Base-by-base conservation (phyloP, 1,140 invertebrate genomes). In the Pemphigus obesinymphae region DNA sequence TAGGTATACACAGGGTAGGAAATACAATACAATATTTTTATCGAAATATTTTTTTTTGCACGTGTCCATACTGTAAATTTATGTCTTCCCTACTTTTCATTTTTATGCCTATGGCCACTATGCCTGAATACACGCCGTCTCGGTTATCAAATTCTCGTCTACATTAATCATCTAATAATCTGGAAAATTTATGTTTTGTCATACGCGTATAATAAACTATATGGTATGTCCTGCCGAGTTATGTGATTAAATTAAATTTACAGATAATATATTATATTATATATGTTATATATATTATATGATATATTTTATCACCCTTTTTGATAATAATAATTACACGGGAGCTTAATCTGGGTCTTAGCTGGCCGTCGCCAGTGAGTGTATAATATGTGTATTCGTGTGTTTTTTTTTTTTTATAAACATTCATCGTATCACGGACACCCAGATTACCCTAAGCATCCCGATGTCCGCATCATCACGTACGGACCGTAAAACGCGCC, bases 401-500 rank as follows among this genome's bases (percentile, higher is more conserved):
- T 66, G 8, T 17, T 17, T 37, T 17, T 66, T 20, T 26, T 23
- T 37, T 55, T 61, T 63, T 80, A 61, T 76, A 37, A 37, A 76
- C 76, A 80, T 63, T 63, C 76, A 80, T 63, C 76, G 55, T 80
- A 80, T 63, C 55, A 80, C 76, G 76, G 55, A 80, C 76, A 80
- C 55, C 76, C 76, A 45, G 76, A 80, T 80, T 80, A 80, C 76
- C 76, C 55, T 80, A 80, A 80, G 76, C 76, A 23, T 61, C 37
- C 37, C 37, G 20, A 80, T n/a, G 76, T 40, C 37, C 76, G 23
- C 50, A 43, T 63, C 53, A 45, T 80, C 76, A 80, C 76, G 76
- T 80, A 80, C 76, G 34, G 37, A 31, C 76, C 76, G 53, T 80
- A 80, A 80, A 80, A 80, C 76, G 76, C 31, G 8, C 50, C 53